Percentiles rank a stretch among this genome's conserved stretches.
Conservation (phyloP, 2,113 vertebrate genomes). For the Panthera leo region DNA sequence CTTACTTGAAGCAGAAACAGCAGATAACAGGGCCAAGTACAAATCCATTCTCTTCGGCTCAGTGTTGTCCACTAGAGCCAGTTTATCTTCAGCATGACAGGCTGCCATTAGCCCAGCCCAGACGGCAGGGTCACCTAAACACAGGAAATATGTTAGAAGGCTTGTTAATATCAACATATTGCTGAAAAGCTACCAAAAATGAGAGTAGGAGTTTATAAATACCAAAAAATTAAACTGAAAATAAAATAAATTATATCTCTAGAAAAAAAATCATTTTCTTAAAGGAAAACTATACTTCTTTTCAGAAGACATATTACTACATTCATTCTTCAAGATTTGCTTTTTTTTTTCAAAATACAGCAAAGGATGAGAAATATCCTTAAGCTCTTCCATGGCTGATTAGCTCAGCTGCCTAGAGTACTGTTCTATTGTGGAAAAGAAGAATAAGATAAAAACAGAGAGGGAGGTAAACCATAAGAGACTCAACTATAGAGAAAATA, state of each 20-base stretch:
- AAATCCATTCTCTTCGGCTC: constrained; percentile 83
- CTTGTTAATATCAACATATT: background rate
- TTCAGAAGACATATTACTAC: background rate
- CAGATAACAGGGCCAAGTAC: constrained; percentile 86
- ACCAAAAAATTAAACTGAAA: background rate
- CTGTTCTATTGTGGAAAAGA: background rate
- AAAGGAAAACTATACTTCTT: background rate
- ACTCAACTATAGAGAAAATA: no score
- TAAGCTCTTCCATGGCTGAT: background rate
- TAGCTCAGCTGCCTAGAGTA: background rate
- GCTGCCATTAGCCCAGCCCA: constrained; percentile 96
- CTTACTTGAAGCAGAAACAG: constrained; percentile 94
- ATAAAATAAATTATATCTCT: background rate
- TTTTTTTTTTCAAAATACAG: background rate
- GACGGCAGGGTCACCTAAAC: constrained; percentile 91
- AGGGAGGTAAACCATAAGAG: no score
- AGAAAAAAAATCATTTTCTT: constrained; percentile 19
- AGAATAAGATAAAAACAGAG: no score
- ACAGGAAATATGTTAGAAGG: constrained; percentile 8
- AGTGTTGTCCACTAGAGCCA: constrained; percentile 85
- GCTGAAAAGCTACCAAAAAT: background rate
- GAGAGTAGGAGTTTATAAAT: background rate
- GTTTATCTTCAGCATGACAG: constrained; percentile 91
- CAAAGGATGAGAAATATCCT: background rate
- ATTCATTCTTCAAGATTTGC: background rate